A percentile compares a stretch with the other conserved stretches of the same genome.
Evolutionary conservation across 2,888 invertebrate species (phyloP).

Genomic region (Lochmaea crataegi): DNA sequence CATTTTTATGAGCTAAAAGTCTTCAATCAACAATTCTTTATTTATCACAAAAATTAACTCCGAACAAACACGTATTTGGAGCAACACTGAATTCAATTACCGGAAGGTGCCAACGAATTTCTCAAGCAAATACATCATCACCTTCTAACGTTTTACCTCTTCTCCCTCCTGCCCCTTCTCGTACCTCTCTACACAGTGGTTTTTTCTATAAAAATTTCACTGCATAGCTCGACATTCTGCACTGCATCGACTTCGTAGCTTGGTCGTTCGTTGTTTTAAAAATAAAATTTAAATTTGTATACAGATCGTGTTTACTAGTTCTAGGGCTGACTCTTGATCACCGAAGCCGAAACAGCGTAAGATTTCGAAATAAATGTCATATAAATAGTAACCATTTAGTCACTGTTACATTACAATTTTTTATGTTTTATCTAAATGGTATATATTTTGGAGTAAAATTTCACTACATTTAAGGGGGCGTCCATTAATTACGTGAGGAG

Average conservation of each 20-base stretch:
- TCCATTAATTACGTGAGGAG: too few species aligned
- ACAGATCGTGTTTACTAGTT: conserved; percentile 11
- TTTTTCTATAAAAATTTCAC: conserved; percentile 17
- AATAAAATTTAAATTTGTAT: conserved; percentile 20
- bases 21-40: neutral
- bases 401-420: neutral
- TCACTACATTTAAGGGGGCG: too few species aligned
- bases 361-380: neutral
- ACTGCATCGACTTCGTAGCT: conserved; percentile 5
- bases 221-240: conserved; percentile 3
- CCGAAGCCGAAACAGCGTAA: neutral
- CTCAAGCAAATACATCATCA: conserved; percentile 36
- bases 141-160: conserved; percentile 26
- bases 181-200: neutral
- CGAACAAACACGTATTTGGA: conserved; percentile 34
- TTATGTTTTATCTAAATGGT: neutral
- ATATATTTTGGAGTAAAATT: neutral
- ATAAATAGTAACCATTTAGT: neutral
- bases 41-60: conserved; percentile 21
- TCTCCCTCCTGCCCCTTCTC: neutral
- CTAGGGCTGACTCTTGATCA: neutral
- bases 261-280: conserved; percentile 20
- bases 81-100: conserved; percentile 42
- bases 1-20: neutral
- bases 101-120: conserved; percentile 39